These are phyloP conservation scores for Andrena chrysosceles DNA, from an alignment of 2,888 invertebrate genomes.

Conservation along the genomic window DNA sequence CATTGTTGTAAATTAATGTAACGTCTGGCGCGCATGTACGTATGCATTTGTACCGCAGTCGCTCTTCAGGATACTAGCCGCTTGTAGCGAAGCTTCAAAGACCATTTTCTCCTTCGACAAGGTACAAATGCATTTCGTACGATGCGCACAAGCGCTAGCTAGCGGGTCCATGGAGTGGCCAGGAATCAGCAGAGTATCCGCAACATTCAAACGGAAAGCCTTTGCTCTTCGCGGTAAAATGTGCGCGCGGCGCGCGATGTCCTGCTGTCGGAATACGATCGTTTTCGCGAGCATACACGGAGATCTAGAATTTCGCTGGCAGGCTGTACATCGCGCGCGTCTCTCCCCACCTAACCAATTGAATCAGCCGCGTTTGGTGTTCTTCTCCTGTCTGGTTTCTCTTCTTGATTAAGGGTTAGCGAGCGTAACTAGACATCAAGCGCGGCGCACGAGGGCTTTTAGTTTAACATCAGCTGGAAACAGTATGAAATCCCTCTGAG, in stretches of 20 bases:
- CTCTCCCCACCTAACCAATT: slow-evolving; percentile 33
- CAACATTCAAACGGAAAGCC: slow-evolving; percentile 76
- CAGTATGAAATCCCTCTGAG: slow-evolving; percentile 41
- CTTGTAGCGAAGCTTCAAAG: slow-evolving; percentile 5
- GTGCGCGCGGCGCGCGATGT: slow-evolving; percentile 77
- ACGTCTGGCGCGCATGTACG: slow-evolving; percentile 66
- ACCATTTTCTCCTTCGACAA: slow-evolving; percentile 4
- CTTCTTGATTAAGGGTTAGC: neutral
- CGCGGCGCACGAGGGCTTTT: slow-evolving; percentile 51
- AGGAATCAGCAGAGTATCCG: slow-evolving; percentile 67
- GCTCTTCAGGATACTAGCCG: slow-evolving; percentile 17
- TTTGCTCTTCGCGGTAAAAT: slow-evolving; percentile 74
- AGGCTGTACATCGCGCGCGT: slow-evolving; percentile 38
- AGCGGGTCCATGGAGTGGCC: slow-evolving; percentile 80
- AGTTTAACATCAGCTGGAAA: slow-evolving; percentile 59
- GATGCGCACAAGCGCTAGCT: slow-evolving; percentile 75
- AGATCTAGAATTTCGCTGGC: slow-evolving; percentile 30
- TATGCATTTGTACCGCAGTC: slow-evolving; percentile 63
- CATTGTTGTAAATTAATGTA: slow-evolving; percentile 58
- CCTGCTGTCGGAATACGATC: slow-evolving; percentile 47
- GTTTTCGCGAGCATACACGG: neutral
- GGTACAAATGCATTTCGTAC: slow-evolving; percentile 73
- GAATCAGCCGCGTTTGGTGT: slow-evolving; percentile 48
- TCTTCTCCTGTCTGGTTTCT: neutral
- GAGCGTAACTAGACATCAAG: slow-evolving; percentile 44